Conservation (phyloP, 1,140 invertebrate species). For the Tribolium castaneum region DNA sequence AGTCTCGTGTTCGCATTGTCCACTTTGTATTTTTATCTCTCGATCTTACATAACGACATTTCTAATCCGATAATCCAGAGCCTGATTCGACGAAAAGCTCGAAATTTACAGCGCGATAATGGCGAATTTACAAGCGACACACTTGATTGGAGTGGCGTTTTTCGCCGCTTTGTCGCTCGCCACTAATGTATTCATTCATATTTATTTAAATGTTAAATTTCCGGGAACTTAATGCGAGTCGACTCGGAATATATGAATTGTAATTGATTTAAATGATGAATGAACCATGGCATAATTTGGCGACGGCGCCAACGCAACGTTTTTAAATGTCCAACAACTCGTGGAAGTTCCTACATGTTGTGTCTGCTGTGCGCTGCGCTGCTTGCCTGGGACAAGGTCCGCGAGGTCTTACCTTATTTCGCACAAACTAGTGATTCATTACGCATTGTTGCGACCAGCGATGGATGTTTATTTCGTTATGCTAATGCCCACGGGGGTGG, state of each 20-base stretch:
- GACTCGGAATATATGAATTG: constrained; percentile 49
- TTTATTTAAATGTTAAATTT: constrained; percentile 45
- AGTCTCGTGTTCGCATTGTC: constrained; percentile 16
- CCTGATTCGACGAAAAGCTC: constrained; percentile 25
- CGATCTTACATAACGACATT: constrained; percentile 9
- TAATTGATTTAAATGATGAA: constrained; percentile 52
- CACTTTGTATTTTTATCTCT: constrained; percentile 3
- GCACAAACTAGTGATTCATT: constrained; percentile 8
- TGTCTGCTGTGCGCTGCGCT: background rate
- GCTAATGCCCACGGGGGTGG: background rate
- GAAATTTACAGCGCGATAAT: constrained; percentile 21
- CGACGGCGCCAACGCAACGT: constrained; percentile 46
- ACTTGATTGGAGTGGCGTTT: background rate
- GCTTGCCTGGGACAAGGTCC: background rate
- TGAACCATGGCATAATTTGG: constrained; percentile 51
- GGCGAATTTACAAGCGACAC: constrained; percentile 8
- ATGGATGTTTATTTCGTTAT: background rate
- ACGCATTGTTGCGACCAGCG: background rate
- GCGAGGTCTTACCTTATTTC: constrained; percentile 20
- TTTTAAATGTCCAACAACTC: constrained; percentile 13
- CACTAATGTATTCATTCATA: constrained; percentile 47
- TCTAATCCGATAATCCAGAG: constrained; percentile 15
- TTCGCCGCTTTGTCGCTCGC: background rate
- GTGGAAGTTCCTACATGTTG: constrained; percentile 31
- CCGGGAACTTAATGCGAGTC: constrained; percentile 41